Conservation (phyloP, 2,797 vertebrate species). For the Trachops cirrhosus region DNA sequence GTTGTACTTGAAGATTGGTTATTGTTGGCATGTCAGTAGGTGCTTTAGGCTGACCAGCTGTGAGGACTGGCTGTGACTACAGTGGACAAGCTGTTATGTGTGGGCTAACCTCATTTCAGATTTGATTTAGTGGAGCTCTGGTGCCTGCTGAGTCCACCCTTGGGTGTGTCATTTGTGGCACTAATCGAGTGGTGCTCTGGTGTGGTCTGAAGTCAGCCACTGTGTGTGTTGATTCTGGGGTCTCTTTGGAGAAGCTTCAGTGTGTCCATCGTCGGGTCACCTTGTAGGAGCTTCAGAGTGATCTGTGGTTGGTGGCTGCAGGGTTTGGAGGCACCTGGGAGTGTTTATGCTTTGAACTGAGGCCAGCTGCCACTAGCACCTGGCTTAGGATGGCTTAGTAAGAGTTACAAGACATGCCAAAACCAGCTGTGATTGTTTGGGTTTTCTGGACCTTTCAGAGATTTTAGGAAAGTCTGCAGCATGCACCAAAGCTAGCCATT, state of each 20-base stretch:
- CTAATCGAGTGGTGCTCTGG: neutral
- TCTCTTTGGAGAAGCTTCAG: neutral
- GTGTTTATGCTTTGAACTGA: neutral
- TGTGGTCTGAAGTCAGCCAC: neutral
- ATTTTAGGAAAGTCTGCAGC: neutral
- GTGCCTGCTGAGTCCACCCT: neutral
- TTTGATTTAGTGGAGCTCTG: neutral
- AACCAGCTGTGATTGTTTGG: neutral
- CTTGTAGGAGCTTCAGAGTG: neutral
- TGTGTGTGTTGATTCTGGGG: neutral
- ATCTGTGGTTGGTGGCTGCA: neutral
- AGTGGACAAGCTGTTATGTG: neutral
- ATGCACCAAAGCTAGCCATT: too few relatives aligned
- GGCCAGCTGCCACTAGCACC: neutral
- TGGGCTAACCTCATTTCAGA: neutral
- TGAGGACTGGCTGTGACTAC: neutral
- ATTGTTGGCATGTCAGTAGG: neutral
- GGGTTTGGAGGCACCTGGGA: neutral
- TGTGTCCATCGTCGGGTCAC: neutral
- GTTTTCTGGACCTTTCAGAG: neutral
- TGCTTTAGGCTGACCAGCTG: neutral
- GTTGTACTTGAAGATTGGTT: neutral
- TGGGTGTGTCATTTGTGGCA: neutral
- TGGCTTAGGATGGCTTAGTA: neutral
- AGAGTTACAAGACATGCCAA: neutral